Conservation (phyloP, 1,140 invertebrate species). For the Drosophila subobscura region DNA sequence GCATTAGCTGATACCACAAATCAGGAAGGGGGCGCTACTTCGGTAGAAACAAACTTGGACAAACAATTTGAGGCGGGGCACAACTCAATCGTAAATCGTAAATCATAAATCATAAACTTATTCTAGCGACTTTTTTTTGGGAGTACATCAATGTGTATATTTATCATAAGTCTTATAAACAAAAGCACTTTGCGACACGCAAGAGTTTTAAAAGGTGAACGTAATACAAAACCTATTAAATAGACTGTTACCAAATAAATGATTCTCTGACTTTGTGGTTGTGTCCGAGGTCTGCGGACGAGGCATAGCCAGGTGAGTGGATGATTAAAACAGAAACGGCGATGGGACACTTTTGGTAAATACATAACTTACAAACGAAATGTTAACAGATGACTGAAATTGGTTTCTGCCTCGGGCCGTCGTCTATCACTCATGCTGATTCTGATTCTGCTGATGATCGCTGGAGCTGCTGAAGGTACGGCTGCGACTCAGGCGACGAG, state of each 20-base stretch:
- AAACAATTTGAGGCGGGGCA: conserved; percentile 33
- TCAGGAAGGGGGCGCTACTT: conserved; percentile 7
- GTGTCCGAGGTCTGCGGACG: conserved; percentile 28
- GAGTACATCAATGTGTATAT: conserved; percentile 52
- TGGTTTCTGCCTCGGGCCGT: conserved; percentile 11
- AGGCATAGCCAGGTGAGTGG: conserved; percentile 55
- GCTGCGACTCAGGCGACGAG: conserved; percentile 69
- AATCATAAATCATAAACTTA: conserved; percentile 30
- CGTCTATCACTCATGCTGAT: conserved; percentile 57
- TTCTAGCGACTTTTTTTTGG: conserved; percentile 36
- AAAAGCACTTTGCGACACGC: conserved; percentile 52
- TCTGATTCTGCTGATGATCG: conserved; percentile 29
- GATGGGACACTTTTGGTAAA: conserved; percentile 16
- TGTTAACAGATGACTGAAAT: conserved; percentile 41
- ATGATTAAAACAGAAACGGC: conserved; percentile 32
- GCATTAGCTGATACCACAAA: conserved; percentile 7
- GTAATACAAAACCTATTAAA: conserved; percentile 51
- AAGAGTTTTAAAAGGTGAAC: conserved; percentile 43
- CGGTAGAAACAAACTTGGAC: conserved; percentile 40
- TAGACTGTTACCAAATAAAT: conserved; percentile 36
- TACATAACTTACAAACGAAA: conserved; percentile 35
- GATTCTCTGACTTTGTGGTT: conserved; percentile 16
- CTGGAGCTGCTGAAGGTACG: conserved; percentile 76
- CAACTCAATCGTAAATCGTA: conserved; percentile 6
- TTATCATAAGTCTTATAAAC: conserved; percentile 50